Evolutionary conservation across 92 coral and sea anemone species (phyloP).

Genomic region (Nematostella vectensis): DNA sequence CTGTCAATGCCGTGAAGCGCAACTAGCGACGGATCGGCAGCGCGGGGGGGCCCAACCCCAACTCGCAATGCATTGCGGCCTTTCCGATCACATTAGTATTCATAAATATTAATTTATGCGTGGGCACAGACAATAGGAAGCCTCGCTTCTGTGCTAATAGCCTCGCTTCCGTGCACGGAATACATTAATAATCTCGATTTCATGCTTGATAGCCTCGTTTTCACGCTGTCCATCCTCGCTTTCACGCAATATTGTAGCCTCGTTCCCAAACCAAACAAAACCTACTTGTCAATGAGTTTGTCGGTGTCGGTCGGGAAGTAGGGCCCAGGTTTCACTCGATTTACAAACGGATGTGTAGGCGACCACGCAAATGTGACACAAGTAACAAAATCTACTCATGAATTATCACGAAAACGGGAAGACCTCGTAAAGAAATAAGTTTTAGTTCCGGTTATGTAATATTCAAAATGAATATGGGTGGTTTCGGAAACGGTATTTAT

Average conservation of each 20-base stretch:
- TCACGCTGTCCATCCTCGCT: background rate
- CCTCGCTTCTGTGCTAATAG: constrained; percentile 42
- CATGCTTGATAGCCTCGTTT: constrained; percentile 11
- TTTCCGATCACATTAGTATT: constrained; percentile 41
- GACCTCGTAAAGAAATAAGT: too few relatives aligned
- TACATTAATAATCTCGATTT: background rate
- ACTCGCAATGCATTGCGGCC: constrained; percentile 91
- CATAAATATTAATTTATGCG: constrained; percentile 54
- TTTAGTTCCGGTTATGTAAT: too few relatives aligned
- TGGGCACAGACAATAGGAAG: constrained; percentile 50
- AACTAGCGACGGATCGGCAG: constrained; percentile 95
- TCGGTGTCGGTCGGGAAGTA: background rate
- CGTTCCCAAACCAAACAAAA: constrained; percentile 20
- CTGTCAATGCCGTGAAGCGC: constrained; percentile 99
- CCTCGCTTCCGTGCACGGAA: constrained; percentile 24
- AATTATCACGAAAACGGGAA: too few relatives aligned
- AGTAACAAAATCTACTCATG: too few relatives aligned
- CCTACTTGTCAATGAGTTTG: too few relatives aligned
- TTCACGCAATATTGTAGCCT: constrained; percentile 5
- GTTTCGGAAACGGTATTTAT: too few relatives aligned
- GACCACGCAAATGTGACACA: too few relatives aligned
- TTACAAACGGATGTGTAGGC: background rate
- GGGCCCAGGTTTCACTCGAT: background rate
- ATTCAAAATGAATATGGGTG: too few relatives aligned
- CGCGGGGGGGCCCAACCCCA: constrained; percentile 99